Conservation (phyloP, 2,113 vertebrate genomes). For the Neodon shergylaensis region DNA sequence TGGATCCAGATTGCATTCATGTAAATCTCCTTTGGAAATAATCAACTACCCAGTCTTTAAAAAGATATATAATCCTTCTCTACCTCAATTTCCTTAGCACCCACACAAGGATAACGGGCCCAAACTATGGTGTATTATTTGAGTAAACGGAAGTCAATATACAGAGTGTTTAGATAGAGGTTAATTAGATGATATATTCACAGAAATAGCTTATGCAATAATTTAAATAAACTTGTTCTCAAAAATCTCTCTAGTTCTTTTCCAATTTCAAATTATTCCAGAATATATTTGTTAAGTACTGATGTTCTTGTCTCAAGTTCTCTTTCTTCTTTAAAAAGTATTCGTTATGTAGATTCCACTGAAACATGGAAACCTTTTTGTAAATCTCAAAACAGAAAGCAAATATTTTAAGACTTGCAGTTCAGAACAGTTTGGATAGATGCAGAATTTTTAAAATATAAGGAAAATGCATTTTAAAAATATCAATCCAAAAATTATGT, state of each 20-base stretch:
- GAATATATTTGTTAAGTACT: constrained; percentile 33
- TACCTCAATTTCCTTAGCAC: constrained; percentile 9
- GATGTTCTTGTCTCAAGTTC: background rate
- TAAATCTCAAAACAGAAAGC: constrained; percentile 38
- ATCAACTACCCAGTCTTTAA: background rate
- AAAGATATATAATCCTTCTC: background rate
- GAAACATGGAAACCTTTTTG: constrained; percentile 25
- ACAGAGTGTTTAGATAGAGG: background rate
- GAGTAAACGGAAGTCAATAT: constrained; percentile 18
- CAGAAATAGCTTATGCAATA: constrained; percentile 23
- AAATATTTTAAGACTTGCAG: constrained; percentile 57
- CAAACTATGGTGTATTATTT: background rate
- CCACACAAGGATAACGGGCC: background rate
- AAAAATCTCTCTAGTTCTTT: constrained; percentile 20
- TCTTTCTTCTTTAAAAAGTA: constrained; percentile 21
- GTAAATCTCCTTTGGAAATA: background rate
- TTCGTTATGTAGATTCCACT: constrained; percentile 13
- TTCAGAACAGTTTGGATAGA: constrained; percentile 50
- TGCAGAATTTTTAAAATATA: constrained; percentile 30
- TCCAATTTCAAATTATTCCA: constrained; percentile 25
- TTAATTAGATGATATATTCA: background rate
- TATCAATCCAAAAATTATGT: constrained; percentile 16
- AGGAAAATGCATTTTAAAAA: constrained; percentile 58
- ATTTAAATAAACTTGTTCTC: constrained; percentile 28
- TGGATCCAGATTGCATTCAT: background rate